Evolutionary conservation across 64 coral and sea anemone species (phyloP).

Genomic region (Dendronephthya gigantea): DNA sequence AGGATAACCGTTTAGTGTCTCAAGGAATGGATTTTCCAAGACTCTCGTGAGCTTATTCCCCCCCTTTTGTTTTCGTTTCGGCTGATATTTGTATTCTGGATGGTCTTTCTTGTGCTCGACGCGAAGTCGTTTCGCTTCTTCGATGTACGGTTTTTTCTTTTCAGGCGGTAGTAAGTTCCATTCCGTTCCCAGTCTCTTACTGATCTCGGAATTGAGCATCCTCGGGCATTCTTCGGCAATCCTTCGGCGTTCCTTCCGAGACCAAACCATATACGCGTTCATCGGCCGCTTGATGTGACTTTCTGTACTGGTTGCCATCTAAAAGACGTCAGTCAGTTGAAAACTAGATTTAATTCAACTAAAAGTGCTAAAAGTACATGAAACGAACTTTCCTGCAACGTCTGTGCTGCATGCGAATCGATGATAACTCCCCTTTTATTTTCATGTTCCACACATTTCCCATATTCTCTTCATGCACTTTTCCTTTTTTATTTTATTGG

Average conservation of each 20-base stretch:
- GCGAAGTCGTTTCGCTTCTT: slow-evolving; percentile 75
- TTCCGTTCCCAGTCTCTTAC: slow-evolving; percentile 81
- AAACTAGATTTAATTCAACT: too few relatives aligned
- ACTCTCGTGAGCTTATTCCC: neutral
- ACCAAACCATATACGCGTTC: slow-evolving; percentile 99
- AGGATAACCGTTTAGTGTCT: neutral
- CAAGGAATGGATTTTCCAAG: slow-evolving; percentile 8
- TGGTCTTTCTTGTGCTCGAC: slow-evolving; percentile 88
- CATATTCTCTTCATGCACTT: too few relatives aligned
- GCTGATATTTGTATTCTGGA: slow-evolving; percentile 96
- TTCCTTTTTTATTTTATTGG: too few relatives aligned
- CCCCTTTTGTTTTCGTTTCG: slow-evolving; percentile 65
- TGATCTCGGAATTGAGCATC: slow-evolving; percentile 98
- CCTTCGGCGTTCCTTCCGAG: slow-evolving; percentile 74
- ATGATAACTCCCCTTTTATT: too few relatives aligned
- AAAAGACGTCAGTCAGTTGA: neutral
- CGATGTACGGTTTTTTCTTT: slow-evolving; percentile 79
- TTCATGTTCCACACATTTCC: too few relatives aligned
- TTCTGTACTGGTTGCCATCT: neutral
- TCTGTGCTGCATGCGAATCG: too few relatives aligned
- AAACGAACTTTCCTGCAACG: too few relatives aligned
- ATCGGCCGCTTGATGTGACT: slow-evolving; percentile 89
- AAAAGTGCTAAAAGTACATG: too few relatives aligned
- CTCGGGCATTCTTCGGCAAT: slow-evolving; percentile 96
- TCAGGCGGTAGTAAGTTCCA: slow-evolving; percentile 88